Evolutionary conservation across 2,888 invertebrate genomes (phyloP), one percentile per base, ranked within the genome.

Genomic region (Xylocampa areola): DNA sequence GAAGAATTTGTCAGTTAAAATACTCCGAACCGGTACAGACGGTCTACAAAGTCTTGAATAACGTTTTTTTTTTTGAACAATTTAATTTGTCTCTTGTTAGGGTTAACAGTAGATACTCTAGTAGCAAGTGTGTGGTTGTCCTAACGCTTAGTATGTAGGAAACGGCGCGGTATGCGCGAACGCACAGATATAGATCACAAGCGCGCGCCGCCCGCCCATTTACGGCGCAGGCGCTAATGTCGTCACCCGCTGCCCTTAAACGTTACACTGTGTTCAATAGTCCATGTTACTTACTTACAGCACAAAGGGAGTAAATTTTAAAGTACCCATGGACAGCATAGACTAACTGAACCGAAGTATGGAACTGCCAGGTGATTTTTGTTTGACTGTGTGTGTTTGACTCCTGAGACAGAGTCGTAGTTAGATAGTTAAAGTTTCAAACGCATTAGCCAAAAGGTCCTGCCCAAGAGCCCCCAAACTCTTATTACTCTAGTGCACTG

Each of bases 141-240:
- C 52, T 65, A 75, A 78, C 61, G 75, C 73, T 52, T 50, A 51
- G 52, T 44, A 52, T 57, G 52, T 60, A 81, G 81, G 80, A 82
- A 86, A 78, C 77, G 68, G 55, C 49, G 44, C 25, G 68, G 73
- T 68, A 75, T 80, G 81, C 76, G 74, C 71, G 72, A 67, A 69
- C 81, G 80, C 80, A 70, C 84, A 75, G 83, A 84, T 85, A 84
- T 78, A 84, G 86, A 87, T 87, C 86, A 82, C 65, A 84, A 65
- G 59, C 68, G 76, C 74, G 73, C 70, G 77, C 84, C 85, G 82
- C 80, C 71, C 68, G 66, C 75, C 89, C 86, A 73, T 87, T 73
- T 86, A 87, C 50, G 84, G 86, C 36, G 50, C 60, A 64, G 76
- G 75, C 73, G 72, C 73, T 79, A 77, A 73, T 68, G 76, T 60